phyloP scores from a whole-genome alignment of 2,797 vertebrate genomes.

The Hozukius guyotensis region DNA sequence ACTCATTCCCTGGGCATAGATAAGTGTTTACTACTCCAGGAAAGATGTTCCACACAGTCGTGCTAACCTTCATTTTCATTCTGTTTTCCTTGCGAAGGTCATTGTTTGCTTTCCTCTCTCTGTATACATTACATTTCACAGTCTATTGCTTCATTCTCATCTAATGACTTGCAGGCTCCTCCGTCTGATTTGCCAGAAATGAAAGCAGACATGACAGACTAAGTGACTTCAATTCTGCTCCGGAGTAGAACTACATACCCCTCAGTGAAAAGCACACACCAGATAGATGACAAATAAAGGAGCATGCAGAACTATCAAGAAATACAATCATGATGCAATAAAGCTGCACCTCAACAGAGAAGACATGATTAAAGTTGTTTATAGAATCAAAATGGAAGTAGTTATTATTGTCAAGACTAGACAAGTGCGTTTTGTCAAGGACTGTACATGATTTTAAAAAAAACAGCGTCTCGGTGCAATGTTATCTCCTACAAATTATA shows the following conservation, averaged over 20 bases:
- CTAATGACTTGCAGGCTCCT: constrained; percentile 78
- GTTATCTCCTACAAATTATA: not conserved
- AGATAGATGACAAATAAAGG: constrained; percentile 72
- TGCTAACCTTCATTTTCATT: constrained; percentile 54
- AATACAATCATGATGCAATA: constrained; percentile 77
- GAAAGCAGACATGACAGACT: constrained; percentile 80
- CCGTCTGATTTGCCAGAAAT: constrained; percentile 80
- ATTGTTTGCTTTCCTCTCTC: constrained; percentile 66
- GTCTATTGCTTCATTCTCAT: constrained; percentile 78
- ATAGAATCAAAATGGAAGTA: constrained; percentile 45
- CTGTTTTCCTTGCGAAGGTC: constrained; percentile 67
- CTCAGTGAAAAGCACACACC: constrained; percentile 46
- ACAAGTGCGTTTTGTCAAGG: not conserved
- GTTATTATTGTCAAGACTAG: constrained; percentile 35
- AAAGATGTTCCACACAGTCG: constrained; percentile 33
- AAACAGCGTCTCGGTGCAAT: not conserved
- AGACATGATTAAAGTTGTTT: constrained; percentile 67
- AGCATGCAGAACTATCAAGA: constrained; percentile 61
- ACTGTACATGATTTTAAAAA: constrained; percentile 11
- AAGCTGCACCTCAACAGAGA: constrained; percentile 55
- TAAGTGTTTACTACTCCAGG: constrained; percentile 34
- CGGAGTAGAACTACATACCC: constrained; percentile 48
- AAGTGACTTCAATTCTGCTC: constrained; percentile 76
- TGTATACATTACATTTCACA: constrained; percentile 80
- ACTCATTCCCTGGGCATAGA: constrained; percentile 11